A percentile compares a stretch with the other conserved stretches of the same genome.
Evolutionary conservation across 2,797 vertebrate species (phyloP).

Genomic region (Ptychobarbus kaznakovi): DNA sequence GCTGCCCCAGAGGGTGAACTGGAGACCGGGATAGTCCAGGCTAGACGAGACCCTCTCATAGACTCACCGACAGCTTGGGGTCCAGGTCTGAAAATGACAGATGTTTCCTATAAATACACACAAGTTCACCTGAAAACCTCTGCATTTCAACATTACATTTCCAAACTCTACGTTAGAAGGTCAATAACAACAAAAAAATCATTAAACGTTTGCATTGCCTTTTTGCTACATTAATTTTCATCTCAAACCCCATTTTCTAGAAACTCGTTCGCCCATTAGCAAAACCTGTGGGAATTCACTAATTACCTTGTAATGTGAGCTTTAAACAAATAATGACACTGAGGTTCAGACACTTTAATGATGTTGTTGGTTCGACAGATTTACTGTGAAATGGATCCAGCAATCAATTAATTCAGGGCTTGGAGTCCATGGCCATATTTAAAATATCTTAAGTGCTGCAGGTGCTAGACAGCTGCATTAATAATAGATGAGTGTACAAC

Average conservation of each 20-base stretch:
- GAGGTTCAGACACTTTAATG: conserved; percentile 39
- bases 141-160: neutral
- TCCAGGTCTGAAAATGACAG: conserved; percentile 65
- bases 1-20: conserved; percentile 81
- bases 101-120: conserved; percentile 24
- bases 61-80: conserved; percentile 80
- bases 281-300: conserved; percentile 39
- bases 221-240: conserved; percentile 14
- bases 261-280: conserved; percentile 51
- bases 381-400: conserved; percentile 51
- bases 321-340: conserved; percentile 46
- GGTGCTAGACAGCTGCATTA: conserved; percentile 47
- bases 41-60: conserved; percentile 86
- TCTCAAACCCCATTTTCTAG: neutral
- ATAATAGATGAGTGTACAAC: conserved; percentile 55
- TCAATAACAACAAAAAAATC: neutral
- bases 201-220: neutral
- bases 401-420: conserved; percentile 49
- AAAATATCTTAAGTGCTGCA: conserved; percentile 56
- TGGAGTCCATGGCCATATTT: conserved; percentile 20
- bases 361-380: conserved; percentile 34
- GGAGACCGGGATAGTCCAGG: conserved; percentile 87
- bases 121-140: neutral
- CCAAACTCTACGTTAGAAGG: neutral
- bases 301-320: conserved; percentile 56